Percentiles rank a stretch among this genome's conserved stretches.
Evolutionary conservation across 2,113 vertebrate genomes (phyloP).

Genomic region (Sardina pilchardus): DNA sequence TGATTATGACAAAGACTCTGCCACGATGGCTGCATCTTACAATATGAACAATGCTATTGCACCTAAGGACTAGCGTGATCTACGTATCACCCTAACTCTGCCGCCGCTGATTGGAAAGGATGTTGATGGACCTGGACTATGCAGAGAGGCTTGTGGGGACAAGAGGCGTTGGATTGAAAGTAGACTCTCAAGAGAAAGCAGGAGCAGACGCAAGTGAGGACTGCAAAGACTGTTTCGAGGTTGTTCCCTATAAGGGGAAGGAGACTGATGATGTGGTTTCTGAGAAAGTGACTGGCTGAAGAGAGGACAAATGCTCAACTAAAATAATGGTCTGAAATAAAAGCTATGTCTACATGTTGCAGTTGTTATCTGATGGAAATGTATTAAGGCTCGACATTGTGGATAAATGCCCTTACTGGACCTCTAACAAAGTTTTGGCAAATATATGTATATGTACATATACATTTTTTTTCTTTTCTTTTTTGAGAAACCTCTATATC

Average conservation of each 20-base stretch:
- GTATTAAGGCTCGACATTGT: not conserved
- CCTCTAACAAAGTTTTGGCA: slow-evolving; percentile 22
- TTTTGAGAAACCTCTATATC: slow-evolving; percentile 38
- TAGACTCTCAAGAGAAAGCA: too few relatives aligned
- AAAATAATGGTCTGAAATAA: not conserved
- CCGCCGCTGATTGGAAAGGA: not conserved
- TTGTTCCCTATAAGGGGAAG: not conserved
- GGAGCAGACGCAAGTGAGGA: not conserved
- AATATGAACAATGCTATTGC: slow-evolving; percentile 1
- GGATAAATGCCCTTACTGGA: slow-evolving; percentile 19
- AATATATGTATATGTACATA: slow-evolving; percentile 36
- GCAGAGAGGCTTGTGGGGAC: not conserved
- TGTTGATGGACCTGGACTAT: not conserved
- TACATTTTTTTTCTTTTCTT: slow-evolving; percentile 26
- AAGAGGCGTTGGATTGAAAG: not conserved
- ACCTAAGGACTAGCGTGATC: not conserved
- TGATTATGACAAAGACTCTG: not conserved
- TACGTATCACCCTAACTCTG: not conserved
- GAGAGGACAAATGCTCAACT: not conserved
- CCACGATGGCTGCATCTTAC: not conserved
- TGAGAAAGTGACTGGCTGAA: slow-evolving; percentile 6
- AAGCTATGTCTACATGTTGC: not conserved
- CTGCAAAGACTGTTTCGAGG: not conserved
- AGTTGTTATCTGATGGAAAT: slow-evolving; percentile 15
- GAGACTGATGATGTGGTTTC: not conserved